phyloP scores from a whole-genome alignment of 37 sponge, comb jelly and placozoan genomes.

The Aphrocallistes beatrix region DNA sequence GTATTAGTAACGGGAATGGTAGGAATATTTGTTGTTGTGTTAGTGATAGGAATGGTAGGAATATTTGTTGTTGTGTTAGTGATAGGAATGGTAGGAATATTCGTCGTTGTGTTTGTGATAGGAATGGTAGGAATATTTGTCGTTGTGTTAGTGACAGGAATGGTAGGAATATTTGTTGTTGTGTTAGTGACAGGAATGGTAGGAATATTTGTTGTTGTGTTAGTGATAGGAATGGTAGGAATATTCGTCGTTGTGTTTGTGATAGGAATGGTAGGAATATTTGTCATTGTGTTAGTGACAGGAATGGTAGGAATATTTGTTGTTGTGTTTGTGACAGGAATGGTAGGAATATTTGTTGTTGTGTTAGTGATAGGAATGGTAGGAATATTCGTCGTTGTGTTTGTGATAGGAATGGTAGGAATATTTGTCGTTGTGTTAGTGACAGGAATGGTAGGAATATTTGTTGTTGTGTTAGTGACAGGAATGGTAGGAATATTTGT shows the following conservation, averaged over 20 bases:
- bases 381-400: no score
- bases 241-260: neutral
- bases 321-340: neutral
- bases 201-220: neutral
- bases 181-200: neutral
- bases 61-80: neutral
- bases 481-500: no score
- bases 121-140: neutral
- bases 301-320: neutral
- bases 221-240: neutral
- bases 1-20: no score
- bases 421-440: no score
- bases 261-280: neutral
- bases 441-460: no score
- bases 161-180: neutral
- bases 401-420: no score
- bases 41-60: neutral
- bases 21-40: neutral
- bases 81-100: neutral
- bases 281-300: neutral
- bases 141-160: neutral
- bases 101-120: neutral
- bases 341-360: neutral
- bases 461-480: no score
- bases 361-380: neutral